Evolutionary conservation across 2,888 invertebrate genomes (phyloP), one percentile per base, ranked within the genome.

Genomic region (Chymomyza caudatula): DNA sequence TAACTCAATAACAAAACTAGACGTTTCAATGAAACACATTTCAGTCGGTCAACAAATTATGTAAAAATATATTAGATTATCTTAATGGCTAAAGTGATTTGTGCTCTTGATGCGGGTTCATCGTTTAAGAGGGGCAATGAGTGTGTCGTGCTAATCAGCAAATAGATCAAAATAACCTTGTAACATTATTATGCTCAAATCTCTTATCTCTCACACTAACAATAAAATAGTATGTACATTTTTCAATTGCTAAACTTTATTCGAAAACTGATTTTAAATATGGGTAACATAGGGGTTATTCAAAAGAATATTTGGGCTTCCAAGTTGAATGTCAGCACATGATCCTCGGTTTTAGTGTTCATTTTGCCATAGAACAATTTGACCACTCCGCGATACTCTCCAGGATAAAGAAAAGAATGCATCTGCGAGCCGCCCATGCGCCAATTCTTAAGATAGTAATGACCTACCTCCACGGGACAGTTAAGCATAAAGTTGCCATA

Each of bases 401-500:
- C 72, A 1, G 66, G 66, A 22, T 64, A 51, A 1, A 84, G 47
- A 20, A 83, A 84, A 54, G 71, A 60, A 22, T 79, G 78, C 8
- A 67, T 71, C 60, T 66, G n/a, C 0, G 71, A 37, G 15, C 61
- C 53, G 0, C 74, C 66, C 56, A 80, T 25, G 20, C 58, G 64
- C 84, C 84, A 85, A 20, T 80, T 62, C n/a, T 55, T 78, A 20
- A 85, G 0, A 58, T 83, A 81, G 51, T 81, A 81, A 55, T 52
- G 59, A 0, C 86, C 81, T 8, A 70, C 58, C 47, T 70, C 69
- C 2, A 83, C 73, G 0, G 84, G 84, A 25, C 87, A 84, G 47
- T 73, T 85, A 11, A 59, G 63, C 80, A 76, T 86, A 15, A 84
- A 83, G 61, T 87, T 84, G 1, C 84, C 58, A 11, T 75, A 8